Base-by-base conservation (phyloP, 2,888 invertebrate species). In the Selenia dentaria region DNA sequence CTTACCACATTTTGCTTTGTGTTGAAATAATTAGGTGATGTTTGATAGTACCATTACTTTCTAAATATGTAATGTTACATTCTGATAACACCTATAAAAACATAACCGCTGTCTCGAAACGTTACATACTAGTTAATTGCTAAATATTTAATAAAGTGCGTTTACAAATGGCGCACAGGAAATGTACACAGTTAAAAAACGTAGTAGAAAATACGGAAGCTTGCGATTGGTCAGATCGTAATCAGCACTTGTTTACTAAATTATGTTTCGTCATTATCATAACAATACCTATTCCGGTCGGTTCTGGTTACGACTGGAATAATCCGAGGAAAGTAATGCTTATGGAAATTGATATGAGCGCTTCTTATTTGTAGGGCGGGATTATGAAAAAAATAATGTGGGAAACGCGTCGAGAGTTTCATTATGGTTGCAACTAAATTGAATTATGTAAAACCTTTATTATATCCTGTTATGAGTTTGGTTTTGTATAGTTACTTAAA, bases 181-280 rank as follows among this genome's bases (percentile, higher is more conserved):
- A 18, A 20, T 39, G 28, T 43, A 35, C 22, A 34, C 38, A 18
- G 26, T 34, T 38, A 34, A 14, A 24, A 26, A 47, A 41, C 28
- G 32, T 32, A 14, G 39, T 46, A 35, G 22, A 33, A 44, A 37
- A 51, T 46, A 27, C 14, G 62, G 29, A 58, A 62, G 53, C 57
- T 51, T 57, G 63, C 69, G 72, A 72, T 71, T 75, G 71, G 78
- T 79, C 79, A 78, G 70, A 72, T 67, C 71, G 73, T 67, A 53
- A 55, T 36, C 10, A 20, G 9, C 35, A 47, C 35, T 36, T 45
- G 37, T 49, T 49, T 27, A 14, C 18, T 31, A 28, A 37, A 39
- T 52, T 50, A 55, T 44, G 43, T 37, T 36, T 44, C 54, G 45
- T 50, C 33, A 59, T 64, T 58, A 57, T 36, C 55, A 57, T 64